These are phyloP conservation scores for Calliopum simillimum DNA, from an alignment of 2,888 invertebrate species.

Conservation along the genomic window DNA sequence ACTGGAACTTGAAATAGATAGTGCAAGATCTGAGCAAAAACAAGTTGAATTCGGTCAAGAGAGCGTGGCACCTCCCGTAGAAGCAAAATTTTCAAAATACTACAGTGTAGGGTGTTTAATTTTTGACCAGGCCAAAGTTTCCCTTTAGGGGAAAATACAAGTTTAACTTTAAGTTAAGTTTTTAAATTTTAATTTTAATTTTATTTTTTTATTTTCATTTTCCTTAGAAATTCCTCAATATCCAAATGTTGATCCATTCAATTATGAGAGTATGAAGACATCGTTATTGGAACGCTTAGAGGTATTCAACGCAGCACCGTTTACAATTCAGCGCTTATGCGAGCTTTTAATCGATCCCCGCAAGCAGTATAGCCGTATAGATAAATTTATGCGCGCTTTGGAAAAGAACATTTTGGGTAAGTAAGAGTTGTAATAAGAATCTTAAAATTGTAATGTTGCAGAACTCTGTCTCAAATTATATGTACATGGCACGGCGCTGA, in stretches of 20 bases:
- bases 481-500: too few relatives aligned
- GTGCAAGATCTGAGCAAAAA: too few relatives aligned
- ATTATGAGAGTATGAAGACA: constrained; percentile 89
- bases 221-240: constrained; percentile 82
- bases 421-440: constrained; percentile 33
- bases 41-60: too few relatives aligned
- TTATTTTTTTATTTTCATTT: background rate
- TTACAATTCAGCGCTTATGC: constrained; percentile 95
- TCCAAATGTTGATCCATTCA: constrained; percentile 91
- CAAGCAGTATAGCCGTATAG: constrained; percentile 94
- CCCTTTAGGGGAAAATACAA: too few relatives aligned
- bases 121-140: too few relatives aligned
- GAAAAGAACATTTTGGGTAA: constrained; percentile 88
- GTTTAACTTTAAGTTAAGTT: too few relatives aligned
- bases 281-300: constrained; percentile 85
- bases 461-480: too few relatives aligned
- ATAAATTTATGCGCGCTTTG: constrained; percentile 96
- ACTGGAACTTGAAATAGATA: too few relatives aligned
- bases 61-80: too few relatives aligned
- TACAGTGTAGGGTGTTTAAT: too few relatives aligned
- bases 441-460: too few relatives aligned
- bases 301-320: constrained; percentile 89
- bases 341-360: constrained; percentile 91
- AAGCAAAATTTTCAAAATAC: too few relatives aligned
- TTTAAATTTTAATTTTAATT: background rate